Base-by-base conservation (phyloP, 2,888 invertebrate species). In the Caenorhabditis japonica region DNA sequence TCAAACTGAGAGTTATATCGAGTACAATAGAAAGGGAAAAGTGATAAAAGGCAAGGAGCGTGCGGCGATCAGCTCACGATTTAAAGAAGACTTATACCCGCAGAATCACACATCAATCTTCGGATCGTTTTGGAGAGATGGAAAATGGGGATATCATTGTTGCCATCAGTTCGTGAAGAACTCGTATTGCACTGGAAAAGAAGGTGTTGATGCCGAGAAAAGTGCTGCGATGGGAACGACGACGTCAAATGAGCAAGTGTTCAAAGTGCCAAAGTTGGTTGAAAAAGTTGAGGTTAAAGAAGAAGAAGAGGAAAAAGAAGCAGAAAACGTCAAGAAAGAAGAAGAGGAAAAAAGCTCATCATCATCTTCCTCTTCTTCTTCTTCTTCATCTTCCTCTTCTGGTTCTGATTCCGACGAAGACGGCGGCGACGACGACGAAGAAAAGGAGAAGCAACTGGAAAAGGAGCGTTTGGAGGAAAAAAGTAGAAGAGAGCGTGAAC, bases 71-170 rank as follows among this genome's bases (percentile, higher is more conserved):
- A 91, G 92, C 89, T 94, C 91, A 15, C 93, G 93, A 86, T 99
- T 96, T 88, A 95, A 95, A 87, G 99, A 99, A 89, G 97, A 99
- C 88, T 92, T 94, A 17, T 91, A 76, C 25, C 80, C 93, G 7
- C 94, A 94, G 88, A 99, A 99, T 89, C 99, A 99, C 88, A 93
- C 93, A 0, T 92, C 93, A 0, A 93, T 97, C 5, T 99, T 94
- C 94, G 99, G 99, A 3, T 97, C 97, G 0, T 96, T 91, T 88
- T 99, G 97, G 97, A 91, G 91, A 81, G 92, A 92, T 53, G 95
- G 95, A 0, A 91, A 92, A 72, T 99, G 99, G 99, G 99, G 97
- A 0, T 99, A 92, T 89, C 93, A 93, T 44, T 99, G 99, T 87
- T 99, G 99, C 88, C 93, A 95, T 88, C 94, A 94, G 0, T 92